phyloP scores from a whole-genome alignment of 2,888 invertebrate species.

The Latrodectus elegans region DNA sequence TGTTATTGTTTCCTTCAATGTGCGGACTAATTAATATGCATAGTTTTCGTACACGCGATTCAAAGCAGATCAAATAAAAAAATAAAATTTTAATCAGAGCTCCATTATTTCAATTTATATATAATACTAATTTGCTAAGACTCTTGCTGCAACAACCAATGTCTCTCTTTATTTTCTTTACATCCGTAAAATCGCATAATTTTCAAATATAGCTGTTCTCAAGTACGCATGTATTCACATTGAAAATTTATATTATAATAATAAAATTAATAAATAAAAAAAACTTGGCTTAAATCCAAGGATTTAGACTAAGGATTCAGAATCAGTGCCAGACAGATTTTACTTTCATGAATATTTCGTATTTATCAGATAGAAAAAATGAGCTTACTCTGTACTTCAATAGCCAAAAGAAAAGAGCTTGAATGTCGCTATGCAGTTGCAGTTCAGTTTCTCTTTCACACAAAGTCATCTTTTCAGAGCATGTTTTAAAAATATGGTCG shows the following conservation, averaged over 20 bases:
- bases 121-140: no score
- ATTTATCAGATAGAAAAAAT: not conserved
- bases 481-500: slow-evolving; percentile 17
- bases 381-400: slow-evolving; percentile 47
- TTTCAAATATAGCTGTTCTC: not conserved
- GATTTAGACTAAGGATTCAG: no score
- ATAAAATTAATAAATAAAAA: not conserved
- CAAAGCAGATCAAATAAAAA: no score
- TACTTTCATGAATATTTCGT: not conserved
- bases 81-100: no score
- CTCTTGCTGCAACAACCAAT: no score
- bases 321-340: no score
- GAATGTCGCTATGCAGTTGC: slow-evolving; percentile 40
- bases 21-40: no score
- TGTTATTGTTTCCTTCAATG: no score
- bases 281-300: not conserved
- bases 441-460: slow-evolving; percentile 27
- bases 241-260: not conserved
- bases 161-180: no score
- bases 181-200: no score
- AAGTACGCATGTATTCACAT: not conserved
- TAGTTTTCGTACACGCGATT: no score
- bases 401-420: slow-evolving; percentile 40
- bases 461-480: slow-evolving; percentile 27
- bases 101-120: no score